Base-by-base conservation (phyloP, 2,888 invertebrate species). In the Hymenopus coronatus region DNA sequence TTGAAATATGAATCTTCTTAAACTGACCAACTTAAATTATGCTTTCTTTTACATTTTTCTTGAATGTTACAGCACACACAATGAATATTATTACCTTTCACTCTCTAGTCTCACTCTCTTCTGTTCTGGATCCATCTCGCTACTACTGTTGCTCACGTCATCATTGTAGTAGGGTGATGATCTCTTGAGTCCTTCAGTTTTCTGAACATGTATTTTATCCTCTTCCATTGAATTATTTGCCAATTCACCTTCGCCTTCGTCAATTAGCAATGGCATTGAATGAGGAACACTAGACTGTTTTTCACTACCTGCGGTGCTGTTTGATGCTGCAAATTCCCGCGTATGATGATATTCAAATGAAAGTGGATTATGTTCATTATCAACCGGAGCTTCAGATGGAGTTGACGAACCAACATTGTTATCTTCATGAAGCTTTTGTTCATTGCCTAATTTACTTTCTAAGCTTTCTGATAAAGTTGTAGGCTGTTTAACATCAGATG, bases 261-360 rank as follows among this genome's bases (percentile, higher is more conserved):
- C 88, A 27, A 85, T 28, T 70, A 88, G 85, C 81, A 88, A 84
- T 33, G 88, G 88, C 88, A 88, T 88, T 14, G 88, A 88, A 9
- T 88, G 88, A 14, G 85, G 6, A n/a, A 88, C n/a, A 70, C 20
- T 28, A 46, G 70, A 28, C 20, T 70, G 54, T 6, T 70, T 70
- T 70, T 70, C 54, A 14, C 25, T 25, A 70, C 4, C 20, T 70
- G 54, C 25, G 20, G 54, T 70, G 54, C 20, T 70, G 54, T 20
- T 70, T 70, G 54, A 70, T 70, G 54, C 25, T 25, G 25, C 25
- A 25, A 20, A 70, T 20, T 54, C 54, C 54, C 15, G 54, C 12
- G 4, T 70, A 70, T 70, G 54, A 25, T 70, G 20, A 70, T 70
- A 70, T 70, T 25, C 54, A 70, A 20, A 70, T 70, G 54, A 20